Evolutionary conservation across 1,140 invertebrate species (phyloP).

Genomic region (Drosophila asahinai): DNA sequence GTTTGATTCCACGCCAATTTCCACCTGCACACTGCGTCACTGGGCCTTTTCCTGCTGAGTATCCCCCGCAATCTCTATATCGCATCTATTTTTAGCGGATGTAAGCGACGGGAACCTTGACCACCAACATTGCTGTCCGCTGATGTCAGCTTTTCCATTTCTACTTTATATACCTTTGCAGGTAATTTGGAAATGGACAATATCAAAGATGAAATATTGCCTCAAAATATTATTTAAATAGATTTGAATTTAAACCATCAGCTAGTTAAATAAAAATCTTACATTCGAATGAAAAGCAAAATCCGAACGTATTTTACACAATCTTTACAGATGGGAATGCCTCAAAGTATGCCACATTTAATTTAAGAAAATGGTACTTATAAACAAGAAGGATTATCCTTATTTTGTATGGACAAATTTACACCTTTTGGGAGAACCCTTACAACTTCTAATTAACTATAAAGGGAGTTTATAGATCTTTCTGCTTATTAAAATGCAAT

Average conservation of each 20-base stretch:
- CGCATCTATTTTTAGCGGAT: slow-evolving; percentile 61
- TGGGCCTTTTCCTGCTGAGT: slow-evolving; percentile 65
- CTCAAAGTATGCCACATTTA: slow-evolving; percentile 23
- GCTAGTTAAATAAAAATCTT: too few species aligned
- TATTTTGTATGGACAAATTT: neutral
- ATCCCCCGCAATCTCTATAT: slow-evolving; percentile 38
- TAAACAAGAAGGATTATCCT: neutral
- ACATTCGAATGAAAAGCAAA: neutral
- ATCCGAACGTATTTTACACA: neutral
- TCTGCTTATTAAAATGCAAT: too few species aligned
- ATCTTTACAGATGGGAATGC: neutral
- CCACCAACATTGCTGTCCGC: slow-evolving; percentile 66
- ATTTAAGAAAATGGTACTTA: neutral
- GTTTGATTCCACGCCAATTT: slow-evolving; percentile 62
- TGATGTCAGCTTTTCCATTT: slow-evolving; percentile 68
- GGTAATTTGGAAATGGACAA: neutral
- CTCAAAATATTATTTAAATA: neutral
- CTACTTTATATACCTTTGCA: neutral
- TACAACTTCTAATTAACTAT: neutral
- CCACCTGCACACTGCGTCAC: slow-evolving; percentile 77
- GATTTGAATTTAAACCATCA: neutral
- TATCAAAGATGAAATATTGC: too few species aligned
- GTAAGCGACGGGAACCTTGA: slow-evolving; percentile 72
- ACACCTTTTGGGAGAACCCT: neutral
- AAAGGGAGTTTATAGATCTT: neutral